Evolutionary conservation across 2,888 invertebrate species (phyloP).

Genomic region (Sinotaia quadrata): DNA sequence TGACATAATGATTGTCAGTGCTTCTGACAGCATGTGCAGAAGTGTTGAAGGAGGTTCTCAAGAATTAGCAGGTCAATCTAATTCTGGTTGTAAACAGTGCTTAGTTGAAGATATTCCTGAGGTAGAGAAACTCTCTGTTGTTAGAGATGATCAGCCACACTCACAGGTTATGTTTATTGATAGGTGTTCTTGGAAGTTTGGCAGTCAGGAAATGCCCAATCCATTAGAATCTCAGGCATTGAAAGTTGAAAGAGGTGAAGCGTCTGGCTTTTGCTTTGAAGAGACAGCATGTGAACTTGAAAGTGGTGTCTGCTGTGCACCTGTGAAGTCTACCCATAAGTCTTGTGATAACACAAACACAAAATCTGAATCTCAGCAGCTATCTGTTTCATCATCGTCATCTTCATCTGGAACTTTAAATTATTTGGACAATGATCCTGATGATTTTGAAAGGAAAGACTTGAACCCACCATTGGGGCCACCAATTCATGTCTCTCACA

Average conservation of each 20-base stretch:
- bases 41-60: conserved; percentile 16
- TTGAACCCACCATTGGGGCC: conserved; percentile 12
- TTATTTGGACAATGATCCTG: conserved; percentile 12
- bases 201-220: no score
- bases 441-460: conserved; percentile 19
- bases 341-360: neutral
- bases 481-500: conserved; percentile 12
- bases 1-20: conserved; percentile 26
- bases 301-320: no score
- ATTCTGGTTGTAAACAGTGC: no score
- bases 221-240: no score
- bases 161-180: no score
- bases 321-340: neutral
- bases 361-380: neutral
- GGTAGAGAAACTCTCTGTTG: no score
- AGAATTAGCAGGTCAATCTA: neutral
- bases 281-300: no score
- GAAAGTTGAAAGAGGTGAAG: no score
- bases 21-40: conserved; percentile 23
- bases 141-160: no score
- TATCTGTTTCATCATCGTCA: conserved; percentile 9
- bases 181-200: no score
- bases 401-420: conserved; percentile 14
- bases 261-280: no score
- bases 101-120: no score